Conservation (phyloP, 2,797 vertebrate species). For the Peromyscus melanophrys region DNA sequence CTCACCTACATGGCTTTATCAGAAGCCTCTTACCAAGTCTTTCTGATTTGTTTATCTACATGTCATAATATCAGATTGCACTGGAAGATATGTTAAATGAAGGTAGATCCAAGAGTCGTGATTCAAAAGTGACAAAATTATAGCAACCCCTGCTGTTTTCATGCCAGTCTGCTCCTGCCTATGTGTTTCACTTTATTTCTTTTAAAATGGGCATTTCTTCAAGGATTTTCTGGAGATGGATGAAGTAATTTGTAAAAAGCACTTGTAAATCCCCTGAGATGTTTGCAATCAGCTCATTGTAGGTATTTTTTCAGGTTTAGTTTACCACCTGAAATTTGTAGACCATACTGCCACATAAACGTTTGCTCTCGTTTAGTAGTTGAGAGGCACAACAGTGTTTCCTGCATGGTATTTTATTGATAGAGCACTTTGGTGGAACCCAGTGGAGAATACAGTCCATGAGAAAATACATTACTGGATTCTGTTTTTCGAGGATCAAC, state of each 20-base stretch:
- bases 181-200: not conserved
- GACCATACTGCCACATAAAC: constrained; percentile 66
- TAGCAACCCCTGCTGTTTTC: not conserved
- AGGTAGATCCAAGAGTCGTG: not conserved
- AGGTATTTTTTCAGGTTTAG: constrained; percentile 73
- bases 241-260: constrained; percentile 55
- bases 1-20: not conserved
- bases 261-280: constrained; percentile 54
- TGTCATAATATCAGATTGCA: not conserved
- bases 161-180: not conserved
- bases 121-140: not conserved
- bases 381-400: constrained; percentile 75
- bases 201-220: constrained; percentile 17
- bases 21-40: not conserved
- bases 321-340: constrained; percentile 70
- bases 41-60: not conserved
- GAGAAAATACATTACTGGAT: constrained; percentile 67
- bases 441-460: constrained; percentile 36
- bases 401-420: constrained; percentile 70
- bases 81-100: not conserved
- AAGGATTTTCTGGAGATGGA: constrained; percentile 53
- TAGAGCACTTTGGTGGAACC: constrained; percentile 71
- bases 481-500: constrained; percentile 46
- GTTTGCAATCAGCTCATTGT: not conserved
- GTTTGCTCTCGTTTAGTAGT: constrained; percentile 73